Base-by-base conservation (phyloP, 2,113 vertebrate genomes). In the Benitochromis conjunctus region DNA sequence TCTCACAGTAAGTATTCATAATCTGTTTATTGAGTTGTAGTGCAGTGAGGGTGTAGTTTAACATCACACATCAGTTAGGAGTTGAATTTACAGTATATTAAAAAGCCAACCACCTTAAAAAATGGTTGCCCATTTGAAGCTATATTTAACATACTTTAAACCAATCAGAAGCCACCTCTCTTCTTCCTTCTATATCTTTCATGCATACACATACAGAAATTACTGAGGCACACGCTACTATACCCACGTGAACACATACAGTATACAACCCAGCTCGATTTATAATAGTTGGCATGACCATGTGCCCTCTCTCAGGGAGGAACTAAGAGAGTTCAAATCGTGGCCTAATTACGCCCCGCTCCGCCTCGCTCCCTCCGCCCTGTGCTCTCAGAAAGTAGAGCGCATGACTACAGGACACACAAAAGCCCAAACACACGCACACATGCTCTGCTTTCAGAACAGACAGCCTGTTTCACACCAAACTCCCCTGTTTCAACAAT, bases 291-390 rank as follows among this genome's bases (percentile, higher is more conserved):
- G 87, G 86, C 86, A 83, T 93, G 91, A 94, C 92, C 91, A 88
- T n/a, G 83, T 82, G 85, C 64, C 86, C 88, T 80, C 90, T 91
- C 92, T 90, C 86, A 83, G 93, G 94, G 93, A 95, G 92, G 93
- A 94, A 93, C 91, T 95, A 94, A 96, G 90, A 92, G 92, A 95
- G 93, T 96, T 96, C 92, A 95, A 96, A 95, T 94, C 54, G 86
- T 96, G 94, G 93, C 94, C 94, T 96, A 96, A 96, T 96, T 96
- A 95, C 90, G 69, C 91, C 87, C 71, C 19, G 91, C 93, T 93
- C 82, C 53, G 83, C 92, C 94, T 92, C 88, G 57, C 92, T 94
- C 93, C 91, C 93, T 94, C 91, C 88, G 85, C 83, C 86, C 91
- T 56, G 81, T 69, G 90, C 80, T 86, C 81, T 86, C 76, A 91